Evolutionary conservation across 1,140 invertebrate species (phyloP).

Genomic region (Plutomurus gul): DNA sequence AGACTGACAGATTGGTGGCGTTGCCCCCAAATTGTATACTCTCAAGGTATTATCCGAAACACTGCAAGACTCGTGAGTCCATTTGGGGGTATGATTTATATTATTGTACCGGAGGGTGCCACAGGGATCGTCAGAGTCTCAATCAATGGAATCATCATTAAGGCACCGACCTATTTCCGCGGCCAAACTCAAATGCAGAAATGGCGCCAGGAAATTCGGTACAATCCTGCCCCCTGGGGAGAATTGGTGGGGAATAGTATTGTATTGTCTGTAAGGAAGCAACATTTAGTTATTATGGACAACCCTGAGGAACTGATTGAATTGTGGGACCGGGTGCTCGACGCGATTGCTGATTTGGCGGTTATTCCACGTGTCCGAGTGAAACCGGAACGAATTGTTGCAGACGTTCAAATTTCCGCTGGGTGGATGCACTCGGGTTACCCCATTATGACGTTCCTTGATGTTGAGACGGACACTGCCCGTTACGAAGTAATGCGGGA

Average conservation of each 20-base stretch:
- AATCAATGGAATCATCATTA: neutral
- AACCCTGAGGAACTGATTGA: conserved; percentile 33
- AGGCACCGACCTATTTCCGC: neutral
- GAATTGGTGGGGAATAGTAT: conserved; percentile 20
- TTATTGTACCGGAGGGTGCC: neutral
- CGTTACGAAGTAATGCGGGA: too few species aligned
- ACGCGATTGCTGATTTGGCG: conserved; percentile 38
- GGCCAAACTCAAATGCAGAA: neutral
- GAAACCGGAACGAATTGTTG: conserved; percentile 8
- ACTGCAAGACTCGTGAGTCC: neutral
- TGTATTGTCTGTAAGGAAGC: neutral
- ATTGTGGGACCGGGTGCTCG: conserved; percentile 40
- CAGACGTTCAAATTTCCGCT: conserved; percentile 38
- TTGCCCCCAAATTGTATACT: neutral
- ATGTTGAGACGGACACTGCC: too few species aligned
- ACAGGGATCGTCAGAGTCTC: neutral
- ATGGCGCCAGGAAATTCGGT: conserved; percentile 4
- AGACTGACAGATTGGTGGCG: neutral
- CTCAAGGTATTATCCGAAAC: neutral
- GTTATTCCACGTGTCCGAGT: conserved; percentile 30
- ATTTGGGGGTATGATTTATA: neutral
- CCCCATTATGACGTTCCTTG: conserved; percentile 23
- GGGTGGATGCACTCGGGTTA: conserved; percentile 42
- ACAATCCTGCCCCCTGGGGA: neutral
- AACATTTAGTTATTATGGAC: neutral